Evolutionary conservation across 1,140 invertebrate genomes (phyloP), one percentile per base, ranked within the genome.

Genomic region (Rhagoletis pomonella): DNA sequence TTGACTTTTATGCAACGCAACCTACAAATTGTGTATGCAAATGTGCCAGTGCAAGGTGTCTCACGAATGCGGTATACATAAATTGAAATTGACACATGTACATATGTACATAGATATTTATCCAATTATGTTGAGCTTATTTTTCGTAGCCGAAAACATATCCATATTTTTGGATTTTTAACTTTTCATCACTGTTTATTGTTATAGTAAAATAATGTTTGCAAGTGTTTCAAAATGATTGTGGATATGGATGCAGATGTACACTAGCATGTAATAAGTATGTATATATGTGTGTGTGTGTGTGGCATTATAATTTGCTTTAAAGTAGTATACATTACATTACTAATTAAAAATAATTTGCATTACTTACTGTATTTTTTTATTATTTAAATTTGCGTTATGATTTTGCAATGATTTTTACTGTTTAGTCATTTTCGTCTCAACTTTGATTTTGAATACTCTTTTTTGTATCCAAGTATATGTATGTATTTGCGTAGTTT

Each of bases 281-380:
- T 62, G 44, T 44, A 60, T 86, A 39, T 60, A 42, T 64, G 19
- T 86, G 12, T 44, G 12, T 59, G 55, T 62, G 10, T 86, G 59
- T 85, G 50, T 59, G 50, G 50, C 39, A 44, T 42, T 86, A 2
- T 62, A 60, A 62, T 86, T 86, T 55, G 50, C 17, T 69, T 67
- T 58, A 60, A 87, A 87, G 67, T 87, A 87, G 86, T 73, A 87
- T 87, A 77, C 69, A 77, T 87, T 87, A 87, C n/a, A 59, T 62
- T 73, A 60, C 86, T 87, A 73, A 77, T 73, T 62, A 87, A 44
- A 77, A 86, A 67, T 67, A 86, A 86, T 44, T 86, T 64, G 85
- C 42, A 62, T 62, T 67, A 86, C 60, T 86, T 86, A 86, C 55
- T 59, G 55, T 85, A 12, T 62, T 62, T 62, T 62, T 62, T 17